A percentile compares a stretch with the other conserved stretches of the same genome.
These are phyloP conservation scores for Lasioglossum figueresi DNA, from an alignment of 2,888 invertebrate genomes.

Conservation along the genomic window DNA sequence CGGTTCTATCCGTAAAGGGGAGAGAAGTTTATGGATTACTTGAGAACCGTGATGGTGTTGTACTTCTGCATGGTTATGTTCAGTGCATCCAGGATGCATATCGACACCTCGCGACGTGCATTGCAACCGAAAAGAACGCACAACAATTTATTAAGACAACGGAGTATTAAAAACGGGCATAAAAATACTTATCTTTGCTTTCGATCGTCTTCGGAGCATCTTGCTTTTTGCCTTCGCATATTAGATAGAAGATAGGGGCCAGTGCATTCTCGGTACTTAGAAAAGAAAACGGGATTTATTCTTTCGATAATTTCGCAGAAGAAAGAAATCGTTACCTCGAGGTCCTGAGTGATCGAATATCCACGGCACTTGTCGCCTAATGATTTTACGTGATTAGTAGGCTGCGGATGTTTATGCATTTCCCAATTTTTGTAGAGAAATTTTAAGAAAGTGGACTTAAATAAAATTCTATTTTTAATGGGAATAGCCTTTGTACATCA, in stretches of 20 bases:
- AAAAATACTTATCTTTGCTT: slow-evolving; percentile 65
- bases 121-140: slow-evolving; percentile 4
- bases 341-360: background rate
- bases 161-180: background rate
- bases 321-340: slow-evolving; percentile 19
- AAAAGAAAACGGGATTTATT: background rate
- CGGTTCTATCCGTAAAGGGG: background rate
- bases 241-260: slow-evolving; percentile 48
- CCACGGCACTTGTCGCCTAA: slow-evolving; percentile 9
- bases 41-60: slow-evolving; percentile 66
- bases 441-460: no score
- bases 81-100: slow-evolving; percentile 67
- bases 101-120: slow-evolving; percentile 63
- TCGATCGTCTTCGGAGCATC: slow-evolving; percentile 58
- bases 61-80: slow-evolving; percentile 62
- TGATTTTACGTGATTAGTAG: background rate
- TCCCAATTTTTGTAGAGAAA: no score
- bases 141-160: background rate
- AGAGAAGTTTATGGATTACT: slow-evolving; percentile 44
- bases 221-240: slow-evolving; percentile 55
- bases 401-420: no score
- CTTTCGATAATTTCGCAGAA: background rate
- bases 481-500: no score
- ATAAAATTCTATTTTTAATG: no score
- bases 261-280: slow-evolving; percentile 22